Base-by-base conservation (phyloP, 2,888 invertebrate species). In the Leptinotarsa peninsularis region DNA sequence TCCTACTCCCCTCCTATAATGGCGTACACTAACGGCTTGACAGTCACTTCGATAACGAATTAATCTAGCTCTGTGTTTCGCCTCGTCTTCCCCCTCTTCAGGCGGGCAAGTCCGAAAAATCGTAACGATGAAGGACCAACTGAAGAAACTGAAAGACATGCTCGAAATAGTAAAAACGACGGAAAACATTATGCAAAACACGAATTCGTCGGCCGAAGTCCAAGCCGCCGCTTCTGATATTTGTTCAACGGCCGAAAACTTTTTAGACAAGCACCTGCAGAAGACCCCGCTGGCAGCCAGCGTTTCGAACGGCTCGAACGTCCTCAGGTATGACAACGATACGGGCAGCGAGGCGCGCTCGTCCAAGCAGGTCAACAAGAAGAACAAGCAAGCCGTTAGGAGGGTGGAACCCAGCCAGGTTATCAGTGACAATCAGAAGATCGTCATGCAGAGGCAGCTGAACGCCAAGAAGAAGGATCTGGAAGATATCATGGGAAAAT, bases 401-500 rank as follows among this genome's bases (percentile, higher is more conserved):
- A 71, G 75, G 79, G 68, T 69, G 82, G n/a, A 78, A 73, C 70
- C 67, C 79, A 74, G 67, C 68, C 77, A 79, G 81, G 73, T 49
- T 74, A 83, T 80, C 77, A 83, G 81, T 67, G 63, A 76, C 17
- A 90, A 90, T 67, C 91, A 92, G 86, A 89, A 91, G 3, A 84
- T 91, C 4, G 91, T 91, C 83, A 88, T 92, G 75, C 89, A 91
- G 17, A 91, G 91, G 2, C 88, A 92, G 80, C 88, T 92, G 33
- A 91, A 92, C 15, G 91, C 92, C 67, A 93, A 93, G 84, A 92
- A 92, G 83, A 88, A 91, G 15, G 93, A 93, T 80, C 87, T 93
- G 3, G 93, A 93, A 81, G 91, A 92, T 72, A 88, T 93, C 66
- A 91, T 93, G 86, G 91, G 92, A 78, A 93, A 93, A 85, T 92